Evolutionary conservation across 2,888 invertebrate species (phyloP), one percentile per base, ranked within the genome.

Genomic region (Mythimna loreyi): DNA sequence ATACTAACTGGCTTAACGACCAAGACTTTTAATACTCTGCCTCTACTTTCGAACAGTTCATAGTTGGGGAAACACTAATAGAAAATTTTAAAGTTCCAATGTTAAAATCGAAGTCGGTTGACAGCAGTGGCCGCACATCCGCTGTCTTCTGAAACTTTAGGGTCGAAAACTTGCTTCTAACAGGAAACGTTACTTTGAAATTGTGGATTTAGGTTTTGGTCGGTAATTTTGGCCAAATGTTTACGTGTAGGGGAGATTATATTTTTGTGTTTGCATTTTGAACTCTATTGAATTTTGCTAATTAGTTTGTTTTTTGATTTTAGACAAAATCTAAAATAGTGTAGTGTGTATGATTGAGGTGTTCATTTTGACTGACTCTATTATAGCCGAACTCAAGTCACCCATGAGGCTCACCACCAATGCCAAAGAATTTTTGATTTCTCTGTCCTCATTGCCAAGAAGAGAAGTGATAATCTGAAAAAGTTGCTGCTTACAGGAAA

Each of bases 31-130:
- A 80, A 78, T 76, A 67, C 65, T 62, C 40, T 40, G 45, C 19
- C 45, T 60, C 63, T 43, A 69, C 63, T 84, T 84, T 68, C 72
- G 83, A 67, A 60, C 56, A 49, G 59, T 75, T 58, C 75, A 83
- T 78, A 67, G 68, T 80, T 52, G n/a, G 55, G 52, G 55, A 74
- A n/a, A 40, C 58, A 77, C 72, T 79, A 82, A 82, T 77, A 81
- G 82, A 81, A 81, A 84, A 85, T 83, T 71, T 72, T 67, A 70
- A 86, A 85, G 80, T 85, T 86, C 67, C 67, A 76, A 81, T 81
- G 78, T 81, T 85, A 80, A 85, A 85, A 83, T 82, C 82, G 76
- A 84, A 83, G 82, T 83, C 70, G 55, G 76, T 75, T 77, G 76
- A 82, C 84, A 77, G 84, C 80, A 66, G 84, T 69, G 79, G 75